Base-by-base conservation (phyloP, 2,113 vertebrate genomes). In the Halichoerus grypus region DNA sequence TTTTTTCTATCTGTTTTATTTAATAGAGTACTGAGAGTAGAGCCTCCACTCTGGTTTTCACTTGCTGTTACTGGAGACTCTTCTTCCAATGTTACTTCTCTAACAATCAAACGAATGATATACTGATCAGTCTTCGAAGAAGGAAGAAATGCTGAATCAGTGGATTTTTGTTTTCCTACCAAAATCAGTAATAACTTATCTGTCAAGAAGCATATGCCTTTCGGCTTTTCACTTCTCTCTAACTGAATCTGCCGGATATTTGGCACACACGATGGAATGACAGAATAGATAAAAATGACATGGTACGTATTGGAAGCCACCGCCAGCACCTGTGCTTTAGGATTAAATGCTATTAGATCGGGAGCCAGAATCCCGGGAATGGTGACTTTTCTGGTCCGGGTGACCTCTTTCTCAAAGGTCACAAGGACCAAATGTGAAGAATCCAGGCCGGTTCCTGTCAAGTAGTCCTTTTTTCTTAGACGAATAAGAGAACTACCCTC, bases 291-390 rank as follows among this genome's bases (percentile, higher is more conserved):
- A 18, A 99, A 99, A 96, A 99, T 99, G 98, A 99, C 88, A 33
- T 99, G 99, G 89, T 99, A 99, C 0, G 99, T 99, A 96, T 99
- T 99, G 87, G 99, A 99, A 14, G 99, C 99, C 91, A 99, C 99
- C 0, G 99, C 99, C 0, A 99, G 98, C 0, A 99, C 99, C 79
- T 99, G 99, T 15, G 99, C 99, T 76, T 98, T 98, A 0, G 98
- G 98, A 95, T 99, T 99, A 97, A 99, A 99, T 24, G 99, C 99
- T 82, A 99, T 98, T 33, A 99, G 99, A 96, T 99, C 99, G 4
- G 99, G 99, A 59, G 99, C 99, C 97, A 99, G 97, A 97, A 99
- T 99, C n/a, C 99, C 99, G 0, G 99, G 99, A 72, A 99, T 99
- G 93, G 99, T 99, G 39, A 99, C 99, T 98, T 99, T 99, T 95